A percentile compares a stretch with the other conserved stretches of the same genome.
Evolutionary conservation across 2,113 vertebrate genomes (phyloP).

Genomic region (Psittacula cyanocephala): DNA sequence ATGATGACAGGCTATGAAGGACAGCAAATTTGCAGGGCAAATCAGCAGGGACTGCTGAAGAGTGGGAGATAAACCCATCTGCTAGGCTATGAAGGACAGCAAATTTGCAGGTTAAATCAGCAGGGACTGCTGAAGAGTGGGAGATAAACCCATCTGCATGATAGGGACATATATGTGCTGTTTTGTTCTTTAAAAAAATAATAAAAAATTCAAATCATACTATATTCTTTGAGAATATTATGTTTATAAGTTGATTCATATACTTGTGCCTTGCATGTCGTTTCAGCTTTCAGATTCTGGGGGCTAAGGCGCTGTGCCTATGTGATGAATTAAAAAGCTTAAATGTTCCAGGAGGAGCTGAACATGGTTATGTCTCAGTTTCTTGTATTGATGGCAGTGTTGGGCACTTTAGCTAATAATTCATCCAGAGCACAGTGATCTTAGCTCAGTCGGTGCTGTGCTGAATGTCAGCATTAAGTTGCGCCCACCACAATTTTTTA

Average conservation of each 20-base stretch:
- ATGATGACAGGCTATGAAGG: not conserved
- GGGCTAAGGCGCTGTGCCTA: not conserved
- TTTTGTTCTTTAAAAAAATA: not conserved
- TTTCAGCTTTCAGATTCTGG: not conserved
- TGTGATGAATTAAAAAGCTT: not conserved
- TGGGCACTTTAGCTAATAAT: not conserved
- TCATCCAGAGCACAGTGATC: not conserved
- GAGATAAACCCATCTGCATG: not conserved
- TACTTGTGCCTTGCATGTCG: not conserved
- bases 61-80: not conserved
- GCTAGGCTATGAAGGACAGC: not conserved
- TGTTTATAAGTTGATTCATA: not conserved
- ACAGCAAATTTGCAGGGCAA: fast-evolving
- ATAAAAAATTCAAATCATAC: not conserved
- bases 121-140: not conserved
- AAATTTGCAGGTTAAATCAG: not conserved
- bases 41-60: not conserved
- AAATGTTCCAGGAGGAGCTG: not conserved
- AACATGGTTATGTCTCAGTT: not conserved
- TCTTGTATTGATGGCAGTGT: not conserved
- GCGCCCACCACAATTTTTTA: not conserved
- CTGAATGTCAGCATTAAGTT: not conserved
- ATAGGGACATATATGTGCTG: too few species aligned
- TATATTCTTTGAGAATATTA: not conserved
- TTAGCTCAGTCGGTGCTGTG: not conserved